phyloP scores from a whole-genome alignment of 2,113 vertebrate genomes.

The Leuciscus idus region DNA sequence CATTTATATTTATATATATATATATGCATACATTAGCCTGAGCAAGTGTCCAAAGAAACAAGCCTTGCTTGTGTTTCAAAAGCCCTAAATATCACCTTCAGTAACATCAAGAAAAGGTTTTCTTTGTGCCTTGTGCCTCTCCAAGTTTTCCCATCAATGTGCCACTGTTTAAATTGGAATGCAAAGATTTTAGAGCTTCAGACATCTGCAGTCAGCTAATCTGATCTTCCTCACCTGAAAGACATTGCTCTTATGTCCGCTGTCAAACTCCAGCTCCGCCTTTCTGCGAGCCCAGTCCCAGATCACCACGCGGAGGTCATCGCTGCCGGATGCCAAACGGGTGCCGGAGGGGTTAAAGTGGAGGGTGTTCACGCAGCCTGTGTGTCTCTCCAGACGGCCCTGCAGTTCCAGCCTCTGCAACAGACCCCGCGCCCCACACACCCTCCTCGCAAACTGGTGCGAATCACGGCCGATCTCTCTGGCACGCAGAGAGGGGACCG shows the following conservation, averaged over 20 bases:
- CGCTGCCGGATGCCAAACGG: constrained; percentile 92
- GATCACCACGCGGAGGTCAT: constrained; percentile 92
- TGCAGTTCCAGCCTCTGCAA: constrained; percentile 91
- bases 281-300: constrained; percentile 92
- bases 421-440: constrained; percentile 88
- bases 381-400: constrained; percentile 88
- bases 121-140: no score
- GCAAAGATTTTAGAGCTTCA: not conserved
- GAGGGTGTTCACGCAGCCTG: constrained; percentile 95
- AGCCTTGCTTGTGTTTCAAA: not conserved
- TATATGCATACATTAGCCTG: not conserved
- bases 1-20: not conserved
- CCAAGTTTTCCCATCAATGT: no score
- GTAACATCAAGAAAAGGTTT: not conserved
- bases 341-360: constrained; percentile 96
- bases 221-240: constrained; percentile 85
- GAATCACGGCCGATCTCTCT: constrained; percentile 82
- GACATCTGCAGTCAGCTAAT: not conserved
- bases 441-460: constrained; percentile 84
- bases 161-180: not conserved
- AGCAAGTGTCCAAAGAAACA: no score
- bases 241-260: constrained; percentile 95
- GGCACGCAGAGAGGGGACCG: constrained; percentile 82
- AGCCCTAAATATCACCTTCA: not conserved
- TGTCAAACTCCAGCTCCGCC: constrained; percentile 91